Conservation (phyloP, 2,113 vertebrate species). For the Hemichromis elongatus region DNA sequence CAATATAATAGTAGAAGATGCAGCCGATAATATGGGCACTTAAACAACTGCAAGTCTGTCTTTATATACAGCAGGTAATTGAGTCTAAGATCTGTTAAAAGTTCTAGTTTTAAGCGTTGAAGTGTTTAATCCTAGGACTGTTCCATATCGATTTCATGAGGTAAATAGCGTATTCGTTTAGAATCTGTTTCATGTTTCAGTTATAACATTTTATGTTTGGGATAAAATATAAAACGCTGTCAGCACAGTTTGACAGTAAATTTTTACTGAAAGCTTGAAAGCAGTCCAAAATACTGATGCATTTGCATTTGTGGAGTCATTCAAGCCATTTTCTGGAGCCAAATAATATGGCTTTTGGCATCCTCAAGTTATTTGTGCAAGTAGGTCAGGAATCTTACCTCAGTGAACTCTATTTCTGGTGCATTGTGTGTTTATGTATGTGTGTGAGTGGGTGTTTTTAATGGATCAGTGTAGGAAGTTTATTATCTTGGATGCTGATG, state of each 20-base stretch:
- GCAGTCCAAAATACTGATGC: not conserved
- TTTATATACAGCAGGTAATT: not conserved
- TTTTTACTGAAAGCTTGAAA: not conserved
- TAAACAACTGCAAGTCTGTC: not conserved
- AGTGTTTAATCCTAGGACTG: not conserved
- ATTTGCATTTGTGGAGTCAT: not conserved
- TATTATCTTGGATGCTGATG: conserved; percentile 17
- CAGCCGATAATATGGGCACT: not conserved
- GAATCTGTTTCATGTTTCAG: not conserved
- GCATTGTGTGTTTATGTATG: not conserved
- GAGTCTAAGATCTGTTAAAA: not conserved
- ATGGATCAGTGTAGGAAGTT: conserved; percentile 8
- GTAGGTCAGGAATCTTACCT: not conserved
- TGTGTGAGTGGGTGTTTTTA: conserved; percentile 20
- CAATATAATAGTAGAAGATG: not conserved
- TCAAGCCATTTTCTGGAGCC: not conserved
- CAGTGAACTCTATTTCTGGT: not conserved
- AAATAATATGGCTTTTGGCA: not conserved
- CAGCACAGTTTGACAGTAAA: not conserved
- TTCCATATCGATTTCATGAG: not conserved
- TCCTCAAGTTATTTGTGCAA: not conserved
- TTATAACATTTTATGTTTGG: not conserved
- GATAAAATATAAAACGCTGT: not conserved
- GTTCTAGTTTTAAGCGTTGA: not conserved
- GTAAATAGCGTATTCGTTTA: not conserved